phyloP scores from a whole-genome alignment of 2,888 invertebrate genomes.

The Platycnemis pennipes region DNA sequence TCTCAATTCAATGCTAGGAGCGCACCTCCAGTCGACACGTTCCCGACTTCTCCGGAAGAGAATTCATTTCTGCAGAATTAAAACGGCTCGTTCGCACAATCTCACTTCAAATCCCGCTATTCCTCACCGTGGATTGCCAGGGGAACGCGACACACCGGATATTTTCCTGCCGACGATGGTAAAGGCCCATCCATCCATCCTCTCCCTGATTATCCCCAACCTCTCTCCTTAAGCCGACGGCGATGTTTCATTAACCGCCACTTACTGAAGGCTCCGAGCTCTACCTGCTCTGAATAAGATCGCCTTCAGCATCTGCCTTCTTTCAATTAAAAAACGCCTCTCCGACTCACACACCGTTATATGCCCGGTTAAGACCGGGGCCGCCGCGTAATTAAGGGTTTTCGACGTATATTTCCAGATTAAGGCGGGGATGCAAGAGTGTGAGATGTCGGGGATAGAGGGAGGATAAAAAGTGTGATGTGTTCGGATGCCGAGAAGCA shows the following conservation, averaged over 20 bases:
- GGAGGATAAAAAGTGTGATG: background rate
- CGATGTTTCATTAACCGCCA: constrained; percentile 6
- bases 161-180: background rate
- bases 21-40: background rate
- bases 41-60: background rate
- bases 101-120: background rate
- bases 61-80: background rate
- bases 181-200: background rate
- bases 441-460: background rate
- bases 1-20: background rate
- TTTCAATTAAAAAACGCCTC: background rate
- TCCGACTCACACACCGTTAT: constrained; percentile 27
- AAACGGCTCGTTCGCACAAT: background rate
- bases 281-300: background rate
- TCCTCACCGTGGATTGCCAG: background rate
- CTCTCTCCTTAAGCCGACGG: background rate
- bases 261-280: background rate
- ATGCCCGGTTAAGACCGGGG: constrained; percentile 4
- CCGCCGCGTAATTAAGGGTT: constrained; percentile 40
- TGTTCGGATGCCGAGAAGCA: background rate
- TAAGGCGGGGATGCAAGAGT: constrained; percentile 18
- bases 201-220: background rate
- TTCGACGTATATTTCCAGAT: constrained; percentile 50
- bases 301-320: constrained; percentile 21
- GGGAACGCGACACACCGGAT: background rate